Base-by-base conservation (phyloP, 53 echinoderm and acorn worm genomes). In the Astropecten irregularis region DNA sequence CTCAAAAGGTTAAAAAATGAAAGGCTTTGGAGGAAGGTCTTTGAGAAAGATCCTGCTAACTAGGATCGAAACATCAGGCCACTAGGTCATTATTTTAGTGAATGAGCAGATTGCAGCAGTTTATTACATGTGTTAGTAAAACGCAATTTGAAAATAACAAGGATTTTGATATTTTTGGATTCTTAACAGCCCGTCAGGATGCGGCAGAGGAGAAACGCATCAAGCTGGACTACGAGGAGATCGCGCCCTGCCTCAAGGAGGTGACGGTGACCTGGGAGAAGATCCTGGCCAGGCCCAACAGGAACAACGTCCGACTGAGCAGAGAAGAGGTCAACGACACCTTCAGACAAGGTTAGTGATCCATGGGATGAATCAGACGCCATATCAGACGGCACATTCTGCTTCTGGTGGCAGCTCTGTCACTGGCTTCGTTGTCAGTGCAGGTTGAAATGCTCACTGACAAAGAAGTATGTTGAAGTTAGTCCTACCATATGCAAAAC, bases 141-240 rank as follows among this genome's bases (percentile, higher is more conserved):
- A n/a, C n/a, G n/a, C n/a, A n/a, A n/a, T n/a, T n/a, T n/a, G n/a
- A n/a, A n/a, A n/a, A n/a, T n/a, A n/a, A n/a, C n/a, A n/a, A n/a
- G n/a, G n/a, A n/a, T n/a, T n/a, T n/a, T n/a, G n/a, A n/a, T n/a
- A n/a, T n/a, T n/a, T n/a, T n/a, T n/a, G n/a, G n/a, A n/a, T 42
- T 61, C 11, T 29, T 32, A 40, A 23, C 82, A 95, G 95, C 92
- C 19, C 88, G 87, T 1, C 93, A 91, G 59, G 93, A 96, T 82
- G 93, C 93, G 3, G 93, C 93, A 14, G 85, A 39, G 31, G 92
- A 89, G 84, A 94, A 89, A 31, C 85, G 91, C 55, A 82, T 89
- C 85, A 97, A 97, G 85, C 67, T 97, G 74, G 90, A 91, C 55
- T 97, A 97, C 40, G 94, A 94, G 68, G 97, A 97, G 66, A 89